Percentiles rank a stretch among this genome's conserved stretches.
Conservation (phyloP, 2,888 invertebrate species). For the Trilocha varians region DNA sequence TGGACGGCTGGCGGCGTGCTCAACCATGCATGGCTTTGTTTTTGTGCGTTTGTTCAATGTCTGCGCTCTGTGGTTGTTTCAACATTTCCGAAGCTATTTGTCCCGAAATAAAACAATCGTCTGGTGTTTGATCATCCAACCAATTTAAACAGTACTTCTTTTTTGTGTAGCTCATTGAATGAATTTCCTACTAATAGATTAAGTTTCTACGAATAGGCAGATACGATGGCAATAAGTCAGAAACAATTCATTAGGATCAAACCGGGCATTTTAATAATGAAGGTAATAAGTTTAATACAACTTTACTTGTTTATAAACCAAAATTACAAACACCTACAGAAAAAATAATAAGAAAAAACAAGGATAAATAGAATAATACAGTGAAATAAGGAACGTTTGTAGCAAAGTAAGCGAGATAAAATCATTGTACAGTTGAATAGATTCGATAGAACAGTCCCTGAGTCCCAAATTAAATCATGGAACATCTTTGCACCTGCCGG, state of each 20-base stretch:
- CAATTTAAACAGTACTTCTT: not conserved
- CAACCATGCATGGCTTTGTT: slow-evolving; percentile 65
- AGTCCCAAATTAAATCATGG: slow-evolving; percentile 73
- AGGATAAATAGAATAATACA: slow-evolving; percentile 21
- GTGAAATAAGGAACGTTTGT: slow-evolving; percentile 21
- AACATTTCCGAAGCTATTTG: slow-evolving; percentile 51
- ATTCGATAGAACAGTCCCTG: slow-evolving; percentile 68
- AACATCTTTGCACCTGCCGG: slow-evolving; percentile 67
- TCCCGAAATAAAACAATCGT: slow-evolving; percentile 46
- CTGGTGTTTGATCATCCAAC: slow-evolving; percentile 36
- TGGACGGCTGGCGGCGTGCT: slow-evolving; percentile 43
- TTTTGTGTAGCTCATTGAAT: no score
- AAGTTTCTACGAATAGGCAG: no score
- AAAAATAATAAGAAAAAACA: slow-evolving; percentile 11
- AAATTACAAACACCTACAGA: no score
- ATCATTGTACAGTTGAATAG: slow-evolving; percentile 64
- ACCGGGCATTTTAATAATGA: no score
- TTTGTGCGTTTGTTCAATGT: slow-evolving; percentile 63
- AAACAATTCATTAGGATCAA: no score
- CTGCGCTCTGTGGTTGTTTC: slow-evolving; percentile 56
- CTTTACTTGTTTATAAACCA: no score
- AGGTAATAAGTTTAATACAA: no score
- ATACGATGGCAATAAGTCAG: no score
- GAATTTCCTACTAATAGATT: no score
- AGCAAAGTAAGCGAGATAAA: slow-evolving; percentile 44